Conservation (phyloP, 2,113 vertebrate genomes). For the Phalacrocorax brasilianus region DNA sequence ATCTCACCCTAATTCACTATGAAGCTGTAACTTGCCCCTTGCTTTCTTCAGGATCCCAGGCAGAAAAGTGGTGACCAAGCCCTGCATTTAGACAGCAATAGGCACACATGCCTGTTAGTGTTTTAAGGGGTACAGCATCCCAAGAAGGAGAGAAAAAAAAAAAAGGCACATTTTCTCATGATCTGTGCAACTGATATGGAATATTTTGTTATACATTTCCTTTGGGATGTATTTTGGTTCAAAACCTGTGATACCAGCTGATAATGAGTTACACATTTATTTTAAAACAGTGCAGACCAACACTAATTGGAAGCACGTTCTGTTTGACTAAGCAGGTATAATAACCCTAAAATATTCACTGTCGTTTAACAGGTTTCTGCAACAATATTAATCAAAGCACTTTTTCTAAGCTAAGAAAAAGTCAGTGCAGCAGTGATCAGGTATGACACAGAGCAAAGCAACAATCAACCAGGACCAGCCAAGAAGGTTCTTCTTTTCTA, state of each 20-base stretch:
- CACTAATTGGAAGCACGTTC: slow-evolving; percentile 67
- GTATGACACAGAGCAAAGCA: background rate
- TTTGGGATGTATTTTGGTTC: slow-evolving; percentile 41
- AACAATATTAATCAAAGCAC: slow-evolving; percentile 3
- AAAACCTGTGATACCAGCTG: slow-evolving; percentile 60
- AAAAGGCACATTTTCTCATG: background rate
- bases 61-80: background rate
- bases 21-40: background rate
- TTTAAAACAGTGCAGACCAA: slow-evolving; percentile 53
- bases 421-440: background rate
- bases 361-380: slow-evolving; percentile 36
- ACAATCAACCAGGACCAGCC: background rate
- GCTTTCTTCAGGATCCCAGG: background rate
- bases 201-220: slow-evolving; percentile 69
- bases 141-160: background rate
- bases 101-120: background rate
- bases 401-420: slow-evolving; percentile 13
- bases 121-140: background rate
- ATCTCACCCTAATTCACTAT: background rate
- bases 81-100: background rate
- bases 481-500: background rate
- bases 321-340: slow-evolving; percentile 51
- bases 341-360: slow-evolving; percentile 21
- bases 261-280: slow-evolving; percentile 66
- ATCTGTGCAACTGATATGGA: slow-evolving; percentile 44